Evolutionary conservation across 2,797 vertebrate species (phyloP).

Genomic region (Amniataba percoides): DNA sequence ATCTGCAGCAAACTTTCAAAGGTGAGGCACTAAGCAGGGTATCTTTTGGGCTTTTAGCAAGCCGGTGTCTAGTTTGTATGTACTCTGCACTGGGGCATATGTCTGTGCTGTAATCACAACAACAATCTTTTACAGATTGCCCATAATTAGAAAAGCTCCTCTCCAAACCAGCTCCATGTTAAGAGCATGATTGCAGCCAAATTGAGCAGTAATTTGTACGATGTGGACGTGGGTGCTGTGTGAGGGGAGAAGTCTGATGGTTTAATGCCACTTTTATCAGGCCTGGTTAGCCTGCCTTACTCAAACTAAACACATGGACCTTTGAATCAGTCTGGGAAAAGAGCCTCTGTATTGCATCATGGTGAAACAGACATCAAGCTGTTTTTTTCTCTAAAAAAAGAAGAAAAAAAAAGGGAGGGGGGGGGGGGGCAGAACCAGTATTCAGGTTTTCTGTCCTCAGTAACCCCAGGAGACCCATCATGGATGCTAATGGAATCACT

Average conservation of each 20-base stretch:
- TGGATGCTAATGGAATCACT: conserved; percentile 85
- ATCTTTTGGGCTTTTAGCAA: conserved; percentile 49
- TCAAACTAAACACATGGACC: conserved; percentile 58
- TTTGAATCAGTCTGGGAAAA: conserved; percentile 48
- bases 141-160: conserved; percentile 86
- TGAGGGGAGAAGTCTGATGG: conserved; percentile 78
- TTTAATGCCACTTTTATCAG: conserved; percentile 83
- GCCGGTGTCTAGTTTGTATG: conserved; percentile 70
- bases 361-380: conserved; percentile 63
- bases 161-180: conserved; percentile 85
- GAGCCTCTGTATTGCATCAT: conserved; percentile 65
- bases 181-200: conserved; percentile 86
- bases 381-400: conserved; percentile 34
- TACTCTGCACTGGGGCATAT: conserved; percentile 71
- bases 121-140: conserved; percentile 85
- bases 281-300: conserved; percentile 70
- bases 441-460: conserved; percentile 66
- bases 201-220: conserved; percentile 85
- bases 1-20: conserved; percentile 25
- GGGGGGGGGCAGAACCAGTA: conserved; percentile 57
- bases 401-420: too few species aligned
- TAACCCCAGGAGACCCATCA: conserved; percentile 78
- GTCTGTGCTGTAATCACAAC: conserved; percentile 83
- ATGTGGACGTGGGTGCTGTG: conserved; percentile 77
- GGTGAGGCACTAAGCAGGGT: conserved; percentile 24